Evolutionary conservation across 2,797 vertebrate genomes (phyloP).

Genomic region (Syngnathus acus): DNA sequence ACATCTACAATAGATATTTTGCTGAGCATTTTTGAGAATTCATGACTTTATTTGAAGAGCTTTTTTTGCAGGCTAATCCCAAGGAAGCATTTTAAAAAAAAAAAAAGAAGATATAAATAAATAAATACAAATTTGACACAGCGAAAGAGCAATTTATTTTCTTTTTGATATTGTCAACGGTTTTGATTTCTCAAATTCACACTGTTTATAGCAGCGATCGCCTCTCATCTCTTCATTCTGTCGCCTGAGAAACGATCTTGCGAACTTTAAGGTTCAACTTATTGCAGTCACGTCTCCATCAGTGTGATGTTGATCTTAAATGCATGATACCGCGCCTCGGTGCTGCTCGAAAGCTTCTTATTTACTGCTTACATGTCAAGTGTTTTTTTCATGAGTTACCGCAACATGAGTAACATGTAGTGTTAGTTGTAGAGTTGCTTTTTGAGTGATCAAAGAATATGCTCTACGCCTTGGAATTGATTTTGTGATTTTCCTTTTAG

Average conservation of each 20-base stretch:
- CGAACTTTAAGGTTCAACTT: not conserved
- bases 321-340: not conserved
- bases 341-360: not conserved
- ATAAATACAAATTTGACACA: no score
- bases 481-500: not conserved
- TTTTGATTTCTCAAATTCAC: no score
- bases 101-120: no score
- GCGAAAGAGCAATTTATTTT: no score
- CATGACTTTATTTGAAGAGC: no score
- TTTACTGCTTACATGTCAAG: not conserved
- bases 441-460: not conserved
- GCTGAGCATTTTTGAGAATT: no score
- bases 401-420: not conserved
- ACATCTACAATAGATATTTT: no score
- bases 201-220: no score
- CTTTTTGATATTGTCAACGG: no score
- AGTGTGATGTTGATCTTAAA: slow-evolving; percentile 1
- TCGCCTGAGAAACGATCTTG: not conserved
- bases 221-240: not conserved
- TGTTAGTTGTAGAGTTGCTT: not conserved
- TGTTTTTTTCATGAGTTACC: not conserved
- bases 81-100: no score
- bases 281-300: slow-evolving; percentile 2
- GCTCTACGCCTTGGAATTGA: not conserved
- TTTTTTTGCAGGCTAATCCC: no score